Percentiles rank a stretch among this genome's conserved stretches.
Conservation (phyloP, 2,888 invertebrate species). For the Hartigia nigra region DNA sequence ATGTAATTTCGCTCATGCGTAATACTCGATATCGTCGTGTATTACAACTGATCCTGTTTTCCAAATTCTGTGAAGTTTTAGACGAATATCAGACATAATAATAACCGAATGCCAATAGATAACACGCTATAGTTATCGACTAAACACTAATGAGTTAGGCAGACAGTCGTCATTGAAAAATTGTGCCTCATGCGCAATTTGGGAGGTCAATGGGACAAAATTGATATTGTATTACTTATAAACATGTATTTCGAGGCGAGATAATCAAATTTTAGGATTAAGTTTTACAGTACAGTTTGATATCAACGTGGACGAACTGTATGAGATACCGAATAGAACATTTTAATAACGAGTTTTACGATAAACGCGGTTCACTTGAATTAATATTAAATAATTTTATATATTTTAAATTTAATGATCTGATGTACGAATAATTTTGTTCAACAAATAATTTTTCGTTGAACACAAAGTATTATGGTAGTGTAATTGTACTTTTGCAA, state of each 20-base stretch:
- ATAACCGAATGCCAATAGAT: background rate
- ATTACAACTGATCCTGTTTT: background rate
- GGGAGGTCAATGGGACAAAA: background rate
- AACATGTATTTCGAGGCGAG: no score
- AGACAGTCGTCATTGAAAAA: background rate
- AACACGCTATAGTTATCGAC: background rate
- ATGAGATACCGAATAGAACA: background rate
- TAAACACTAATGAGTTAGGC: background rate
- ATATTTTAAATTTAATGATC: background rate
- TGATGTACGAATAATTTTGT: background rate
- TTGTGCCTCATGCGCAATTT: background rate
- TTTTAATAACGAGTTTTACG: background rate
- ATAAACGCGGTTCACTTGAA: background rate
- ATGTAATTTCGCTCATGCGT: background rate
- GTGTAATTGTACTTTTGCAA: background rate
- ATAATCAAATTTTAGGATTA: no score
- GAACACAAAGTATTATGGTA: background rate
- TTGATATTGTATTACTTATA: background rate
- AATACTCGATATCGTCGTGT: background rate
- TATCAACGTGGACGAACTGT: background rate
- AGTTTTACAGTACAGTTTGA: background rate
- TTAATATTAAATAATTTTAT: background rate
- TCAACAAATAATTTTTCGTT: background rate
- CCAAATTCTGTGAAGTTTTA: background rate
- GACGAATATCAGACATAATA: background rate